Percentiles rank a stretch among this genome's conserved stretches.
Conservation (phyloP, 2,888 invertebrate genomes). For the Dasysyrphus albostriatus region DNA sequence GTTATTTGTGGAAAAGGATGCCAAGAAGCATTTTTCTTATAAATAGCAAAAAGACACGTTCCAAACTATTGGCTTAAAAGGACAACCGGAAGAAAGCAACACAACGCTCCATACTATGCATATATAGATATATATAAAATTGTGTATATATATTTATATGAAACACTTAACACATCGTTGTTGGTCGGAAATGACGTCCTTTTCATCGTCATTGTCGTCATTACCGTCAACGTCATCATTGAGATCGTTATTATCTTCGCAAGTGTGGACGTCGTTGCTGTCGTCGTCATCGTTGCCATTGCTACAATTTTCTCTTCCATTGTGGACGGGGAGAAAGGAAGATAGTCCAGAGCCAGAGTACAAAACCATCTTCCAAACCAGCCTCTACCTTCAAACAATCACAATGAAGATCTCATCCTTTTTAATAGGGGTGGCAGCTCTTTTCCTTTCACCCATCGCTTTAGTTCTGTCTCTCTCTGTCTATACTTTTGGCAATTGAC, state of each 20-base stretch:
- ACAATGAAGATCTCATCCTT: constrained; percentile 29
- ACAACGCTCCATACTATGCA: constrained; percentile 37
- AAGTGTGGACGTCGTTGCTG: background rate
- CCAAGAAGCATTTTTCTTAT: constrained; percentile 36
- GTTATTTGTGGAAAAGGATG: constrained; percentile 36
- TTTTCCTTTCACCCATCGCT: background rate
- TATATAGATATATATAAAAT: background rate
- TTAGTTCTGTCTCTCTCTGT: background rate
- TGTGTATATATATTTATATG: constrained; percentile 11
- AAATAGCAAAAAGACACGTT: constrained; percentile 44
- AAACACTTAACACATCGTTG: constrained; percentile 71
- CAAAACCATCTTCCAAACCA: background rate
- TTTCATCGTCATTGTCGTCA: constrained; percentile 61
- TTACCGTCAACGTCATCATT: constrained; percentile 45
- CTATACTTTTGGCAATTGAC: constrained; percentile 61
- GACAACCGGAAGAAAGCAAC: constrained; percentile 27
- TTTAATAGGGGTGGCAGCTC: constrained; percentile 6
- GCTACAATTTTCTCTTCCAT: constrained; percentile 13
- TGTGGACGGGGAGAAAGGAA: background rate
- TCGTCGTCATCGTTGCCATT: background rate
- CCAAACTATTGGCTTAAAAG: constrained; percentile 40
- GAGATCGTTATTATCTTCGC: constrained; percentile 29
- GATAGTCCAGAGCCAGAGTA: background rate
- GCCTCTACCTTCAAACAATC: constrained; percentile 5
- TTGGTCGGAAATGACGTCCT: constrained; percentile 63